phyloP scores from a whole-genome alignment of 2,888 invertebrate species.

The Apodemia hepburni region DNA sequence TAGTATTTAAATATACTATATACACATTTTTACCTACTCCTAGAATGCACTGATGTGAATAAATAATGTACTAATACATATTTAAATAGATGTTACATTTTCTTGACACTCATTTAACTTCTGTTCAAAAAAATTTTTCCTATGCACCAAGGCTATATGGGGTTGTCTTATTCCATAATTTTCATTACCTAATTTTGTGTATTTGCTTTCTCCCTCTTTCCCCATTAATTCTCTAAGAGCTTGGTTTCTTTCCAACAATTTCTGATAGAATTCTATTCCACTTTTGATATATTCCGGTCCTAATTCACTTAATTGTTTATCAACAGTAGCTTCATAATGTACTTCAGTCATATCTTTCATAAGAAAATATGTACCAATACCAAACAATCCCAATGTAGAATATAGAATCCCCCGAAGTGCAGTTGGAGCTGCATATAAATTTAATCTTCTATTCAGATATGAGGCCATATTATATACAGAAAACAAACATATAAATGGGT shows the following conservation, averaged over 20 bases:
- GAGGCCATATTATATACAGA: slow-evolving; percentile 74
- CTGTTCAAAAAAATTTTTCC: slow-evolving; percentile 83
- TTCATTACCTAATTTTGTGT: slow-evolving; percentile 85
- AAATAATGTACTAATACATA: no score
- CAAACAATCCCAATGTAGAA: slow-evolving; percentile 75
- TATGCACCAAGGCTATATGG: slow-evolving; percentile 81
- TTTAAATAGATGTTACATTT: slow-evolving; percentile 20
- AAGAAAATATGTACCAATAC: slow-evolving; percentile 81
- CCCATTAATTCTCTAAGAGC: slow-evolving; percentile 85
- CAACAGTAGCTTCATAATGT: slow-evolving; percentile 81
- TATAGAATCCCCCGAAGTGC: slow-evolving; percentile 72
- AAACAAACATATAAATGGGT: slow-evolving; percentile 69
- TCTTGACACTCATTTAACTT: slow-evolving; percentile 53
- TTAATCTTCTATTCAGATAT: slow-evolving; percentile 72
- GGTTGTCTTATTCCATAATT: slow-evolving; percentile 83
- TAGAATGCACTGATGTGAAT: no score
- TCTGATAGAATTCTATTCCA: slow-evolving; percentile 88
- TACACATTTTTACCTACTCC: no score
- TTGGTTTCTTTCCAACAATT: slow-evolving; percentile 85
- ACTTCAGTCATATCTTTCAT: slow-evolving; percentile 83
- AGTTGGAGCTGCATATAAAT: slow-evolving; percentile 77
- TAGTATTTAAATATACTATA: no score
- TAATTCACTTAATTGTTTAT: slow-evolving; percentile 80
- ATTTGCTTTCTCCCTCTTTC: slow-evolving; percentile 79
- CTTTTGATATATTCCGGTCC: slow-evolving; percentile 84